Evolutionary conservation across 2,113 vertebrate species (phyloP).

Genomic region (Gnathonemus echidnorhynchus): DNA sequence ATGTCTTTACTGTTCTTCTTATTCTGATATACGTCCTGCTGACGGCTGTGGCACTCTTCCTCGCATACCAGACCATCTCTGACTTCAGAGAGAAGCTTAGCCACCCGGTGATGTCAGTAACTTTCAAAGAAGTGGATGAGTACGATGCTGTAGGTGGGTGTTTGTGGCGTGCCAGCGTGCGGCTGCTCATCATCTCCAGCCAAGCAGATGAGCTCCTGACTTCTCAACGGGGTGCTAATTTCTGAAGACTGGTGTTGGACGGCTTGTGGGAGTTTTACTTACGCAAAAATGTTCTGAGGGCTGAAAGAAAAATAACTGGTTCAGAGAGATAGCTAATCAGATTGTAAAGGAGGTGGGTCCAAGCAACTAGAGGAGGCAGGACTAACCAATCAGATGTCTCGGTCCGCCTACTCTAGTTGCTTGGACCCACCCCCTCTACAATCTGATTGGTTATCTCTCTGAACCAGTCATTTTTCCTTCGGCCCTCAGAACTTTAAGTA

Average conservation of each 20-base stretch:
- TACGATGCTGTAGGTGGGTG: slow-evolving; percentile 80
- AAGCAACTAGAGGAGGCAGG: neutral
- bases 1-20: slow-evolving; percentile 81
- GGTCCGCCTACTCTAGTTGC: neutral
- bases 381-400: neutral
- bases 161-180: neutral
- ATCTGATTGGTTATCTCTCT: neutral
- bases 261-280: neutral
- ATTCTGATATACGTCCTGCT: slow-evolving; percentile 89
- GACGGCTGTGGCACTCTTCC: slow-evolving; percentile 81
- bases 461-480: neutral
- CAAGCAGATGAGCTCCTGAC: neutral
- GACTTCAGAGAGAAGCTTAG: slow-evolving; percentile 88
- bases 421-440: neutral
- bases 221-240: neutral
- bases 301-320: neutral
- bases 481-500: neutral
- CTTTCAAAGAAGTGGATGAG: slow-evolving; percentile 84
- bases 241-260: neutral
- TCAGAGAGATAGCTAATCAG: neutral
- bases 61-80: slow-evolving; percentile 91
- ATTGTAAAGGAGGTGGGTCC: neutral
- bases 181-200: neutral
- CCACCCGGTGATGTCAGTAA: slow-evolving; percentile 93
- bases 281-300: neutral